A percentile compares a stretch with the other conserved stretches of the same genome.
phyloP scores from a whole-genome alignment of 2,113 vertebrate genomes.

The Psophia crepitans region DNA sequence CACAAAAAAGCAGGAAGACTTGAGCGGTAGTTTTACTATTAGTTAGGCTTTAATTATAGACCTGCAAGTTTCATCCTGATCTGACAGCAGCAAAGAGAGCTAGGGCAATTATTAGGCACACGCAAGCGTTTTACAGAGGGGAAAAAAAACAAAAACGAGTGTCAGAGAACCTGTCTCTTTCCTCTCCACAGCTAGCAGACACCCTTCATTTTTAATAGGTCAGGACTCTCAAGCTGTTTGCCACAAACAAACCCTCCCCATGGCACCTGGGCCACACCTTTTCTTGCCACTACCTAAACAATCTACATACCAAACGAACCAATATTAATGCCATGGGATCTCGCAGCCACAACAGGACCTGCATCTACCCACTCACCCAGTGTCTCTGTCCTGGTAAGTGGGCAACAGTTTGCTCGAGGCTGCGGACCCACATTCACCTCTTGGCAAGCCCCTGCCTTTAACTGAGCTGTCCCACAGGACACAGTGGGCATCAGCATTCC shows the following conservation, averaged over 20 bases:
- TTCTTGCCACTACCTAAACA: not conserved
- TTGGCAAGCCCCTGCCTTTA: not conserved
- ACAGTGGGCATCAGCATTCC: not conserved
- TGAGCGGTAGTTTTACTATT: not conserved
- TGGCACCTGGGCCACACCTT: not conserved
- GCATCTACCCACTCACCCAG: not conserved
- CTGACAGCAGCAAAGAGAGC: not conserved
- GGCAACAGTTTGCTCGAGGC: not conserved
- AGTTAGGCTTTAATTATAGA: not conserved
- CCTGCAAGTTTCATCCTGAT: not conserved
- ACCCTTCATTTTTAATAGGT: not conserved
- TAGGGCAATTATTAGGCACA: not conserved
- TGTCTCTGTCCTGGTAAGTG: fast-evolving
- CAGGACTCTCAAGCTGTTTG: not conserved
- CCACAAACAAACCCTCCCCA: not conserved
- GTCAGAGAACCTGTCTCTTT: not conserved
- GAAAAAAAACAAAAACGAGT: fast-evolving
- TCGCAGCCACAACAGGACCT: not conserved
- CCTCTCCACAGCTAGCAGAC: not conserved
- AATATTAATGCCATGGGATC: fast-evolving
- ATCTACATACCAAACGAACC: not conserved
- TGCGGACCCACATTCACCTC: not conserved
- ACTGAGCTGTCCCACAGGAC: not conserved
- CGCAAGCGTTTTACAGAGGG: fast-evolving
- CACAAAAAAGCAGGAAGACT: not conserved